Conservation (phyloP, 2,888 invertebrate species). For the Drosophila sordidapex region DNA sequence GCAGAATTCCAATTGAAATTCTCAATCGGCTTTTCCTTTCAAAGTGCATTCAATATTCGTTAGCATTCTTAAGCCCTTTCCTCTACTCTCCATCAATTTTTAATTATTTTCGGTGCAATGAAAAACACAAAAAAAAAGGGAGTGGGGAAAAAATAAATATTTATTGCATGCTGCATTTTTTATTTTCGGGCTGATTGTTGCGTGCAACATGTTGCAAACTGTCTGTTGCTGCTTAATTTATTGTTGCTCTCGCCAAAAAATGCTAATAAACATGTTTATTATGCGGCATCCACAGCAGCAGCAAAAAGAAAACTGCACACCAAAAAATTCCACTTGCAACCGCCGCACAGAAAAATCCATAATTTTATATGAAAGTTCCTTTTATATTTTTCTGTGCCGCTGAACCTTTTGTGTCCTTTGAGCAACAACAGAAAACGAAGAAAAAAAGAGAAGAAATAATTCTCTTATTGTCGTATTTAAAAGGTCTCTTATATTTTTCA, state of each 20-base stretch:
- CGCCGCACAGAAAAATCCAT: conserved; percentile 55
- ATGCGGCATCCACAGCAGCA: conserved; percentile 53
- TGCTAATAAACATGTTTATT: conserved; percentile 81
- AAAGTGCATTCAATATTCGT: conserved; percentile 31
- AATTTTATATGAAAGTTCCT: conserved; percentile 52
- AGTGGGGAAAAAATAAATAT: conserved; percentile 38
- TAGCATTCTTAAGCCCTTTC: background rate
- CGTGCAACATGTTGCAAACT: conserved; percentile 77
- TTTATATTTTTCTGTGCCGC: conserved; percentile 6
- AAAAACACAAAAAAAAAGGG: background rate
- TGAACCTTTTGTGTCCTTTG: conserved; percentile 41
- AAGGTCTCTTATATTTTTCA: conserved; percentile 65
- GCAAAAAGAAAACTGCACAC: conserved; percentile 42
- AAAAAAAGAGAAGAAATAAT: conserved; percentile 12
- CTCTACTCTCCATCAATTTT: conserved; percentile 24
- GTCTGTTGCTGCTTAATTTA: conserved; percentile 66
- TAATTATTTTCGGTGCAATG: conserved; percentile 50
- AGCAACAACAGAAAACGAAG: background rate
- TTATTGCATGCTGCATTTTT: conserved; percentile 69
- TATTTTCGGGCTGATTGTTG: conserved; percentile 62
- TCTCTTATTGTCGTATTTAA: conserved; percentile 66
- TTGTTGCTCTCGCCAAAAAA: conserved; percentile 66
- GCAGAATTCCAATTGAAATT: background rate
- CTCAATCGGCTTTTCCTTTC: background rate
- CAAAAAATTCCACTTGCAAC: conserved; percentile 42